Evolutionary conservation across 2,797 vertebrate genomes (phyloP).

Genomic region (Harpagifer antarcticus): DNA sequence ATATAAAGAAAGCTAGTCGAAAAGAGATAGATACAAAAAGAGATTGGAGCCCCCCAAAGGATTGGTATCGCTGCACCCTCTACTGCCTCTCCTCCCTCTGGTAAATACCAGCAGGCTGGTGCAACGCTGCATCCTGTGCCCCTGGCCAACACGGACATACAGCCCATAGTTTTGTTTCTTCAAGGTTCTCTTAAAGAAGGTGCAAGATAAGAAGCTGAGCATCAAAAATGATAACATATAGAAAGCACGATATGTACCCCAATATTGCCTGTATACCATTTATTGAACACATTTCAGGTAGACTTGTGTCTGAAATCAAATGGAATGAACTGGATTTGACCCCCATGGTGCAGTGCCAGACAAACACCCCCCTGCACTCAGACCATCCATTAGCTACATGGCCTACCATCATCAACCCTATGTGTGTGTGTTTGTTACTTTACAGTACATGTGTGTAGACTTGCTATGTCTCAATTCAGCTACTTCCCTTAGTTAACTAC

Average conservation of each 20-base stretch:
- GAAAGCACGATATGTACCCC: neutral
- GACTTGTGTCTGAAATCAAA: neutral
- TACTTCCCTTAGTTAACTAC: no score
- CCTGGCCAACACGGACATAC: neutral
- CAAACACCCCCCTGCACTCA: slow-evolving; percentile 16
- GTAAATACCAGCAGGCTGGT: neutral
- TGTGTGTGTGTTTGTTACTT: neutral
- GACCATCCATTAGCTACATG: slow-evolving; percentile 14
- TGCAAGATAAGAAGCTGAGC: neutral
- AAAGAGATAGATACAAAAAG: no score
- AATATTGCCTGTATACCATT: neutral
- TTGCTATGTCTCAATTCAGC: neutral
- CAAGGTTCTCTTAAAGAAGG: neutral
- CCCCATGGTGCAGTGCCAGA: neutral
- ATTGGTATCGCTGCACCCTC: neutral
- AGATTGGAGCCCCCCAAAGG: no score
- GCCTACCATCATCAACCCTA: neutral
- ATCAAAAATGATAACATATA: neutral
- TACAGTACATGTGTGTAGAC: neutral
- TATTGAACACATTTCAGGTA: neutral
- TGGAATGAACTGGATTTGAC: slow-evolving; percentile 1
- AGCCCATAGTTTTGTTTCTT: neutral
- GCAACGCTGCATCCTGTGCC: neutral
- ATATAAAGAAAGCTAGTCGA: no score
- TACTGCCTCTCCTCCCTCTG: neutral